These are phyloP conservation scores for Anoura caudifer DNA, from an alignment of 2,113 vertebrate genomes.

Conservation along the genomic window DNA sequence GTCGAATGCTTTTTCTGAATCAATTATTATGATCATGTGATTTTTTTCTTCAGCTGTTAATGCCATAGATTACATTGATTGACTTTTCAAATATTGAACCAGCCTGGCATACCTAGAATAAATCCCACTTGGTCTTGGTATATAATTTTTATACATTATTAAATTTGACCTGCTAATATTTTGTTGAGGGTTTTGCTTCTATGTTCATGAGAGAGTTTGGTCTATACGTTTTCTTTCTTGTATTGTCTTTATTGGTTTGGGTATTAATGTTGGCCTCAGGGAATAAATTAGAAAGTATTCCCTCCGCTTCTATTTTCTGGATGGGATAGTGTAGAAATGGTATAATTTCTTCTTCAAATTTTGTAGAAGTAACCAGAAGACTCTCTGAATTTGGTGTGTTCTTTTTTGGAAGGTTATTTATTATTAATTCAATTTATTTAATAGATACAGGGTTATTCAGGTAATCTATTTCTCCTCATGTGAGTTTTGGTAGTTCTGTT, in stretches of 20 bases:
- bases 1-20: not conserved
- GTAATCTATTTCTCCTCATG: not conserved
- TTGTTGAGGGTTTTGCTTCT: not conserved
- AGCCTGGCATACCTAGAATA: not conserved
- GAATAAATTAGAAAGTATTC: not conserved
- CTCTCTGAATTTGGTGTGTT: not conserved
- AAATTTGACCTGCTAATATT: not conserved
- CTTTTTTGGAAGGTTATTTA: not conserved
- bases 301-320: not conserved
- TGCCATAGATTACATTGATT: not conserved
- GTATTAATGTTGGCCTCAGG: not conserved
- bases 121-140: not conserved
- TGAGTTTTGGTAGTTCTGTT: not conserved
- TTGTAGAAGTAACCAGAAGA: not conserved
- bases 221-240: not conserved
- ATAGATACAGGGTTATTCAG: not conserved
- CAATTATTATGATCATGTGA: not conserved
- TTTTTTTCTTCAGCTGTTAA: not conserved
- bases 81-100: not conserved
- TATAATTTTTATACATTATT: not conserved
- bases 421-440: not conserved
- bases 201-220: not conserved
- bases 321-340: not conserved
- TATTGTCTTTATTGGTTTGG: not conserved
- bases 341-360: not conserved